These are phyloP conservation scores for Habroteleia sp. DNA, from an alignment of 2,888 invertebrate genomes.

Conservation along the genomic window DNA sequence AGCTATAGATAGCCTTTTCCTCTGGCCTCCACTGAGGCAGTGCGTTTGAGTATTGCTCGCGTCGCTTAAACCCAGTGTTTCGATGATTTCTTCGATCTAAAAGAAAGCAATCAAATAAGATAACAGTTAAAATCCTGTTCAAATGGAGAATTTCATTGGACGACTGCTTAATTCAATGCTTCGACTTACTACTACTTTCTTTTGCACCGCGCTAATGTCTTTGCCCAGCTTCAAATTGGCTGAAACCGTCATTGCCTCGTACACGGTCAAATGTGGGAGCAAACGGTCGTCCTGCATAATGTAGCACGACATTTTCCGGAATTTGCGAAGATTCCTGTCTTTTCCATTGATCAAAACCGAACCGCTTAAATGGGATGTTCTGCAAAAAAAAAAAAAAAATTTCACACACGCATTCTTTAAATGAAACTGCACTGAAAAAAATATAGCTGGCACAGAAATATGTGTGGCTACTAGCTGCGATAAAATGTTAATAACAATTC, in stretches of 20 bases:
- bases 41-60: constrained; percentile 90
- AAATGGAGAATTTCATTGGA: too few species aligned
- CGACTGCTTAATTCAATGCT: neutral
- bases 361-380: constrained; percentile 92
- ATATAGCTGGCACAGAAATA: too few species aligned
- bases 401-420: too few species aligned
- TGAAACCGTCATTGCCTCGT: constrained; percentile 95
- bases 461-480: too few species aligned
- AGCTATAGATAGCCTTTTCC: constrained; percentile 94
- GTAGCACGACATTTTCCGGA: constrained; percentile 96
- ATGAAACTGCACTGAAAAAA: too few species aligned
- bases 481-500: too few species aligned
- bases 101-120: neutral
- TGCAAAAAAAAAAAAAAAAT: constrained; percentile 78
- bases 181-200: constrained; percentile 87
- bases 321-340: constrained; percentile 91
- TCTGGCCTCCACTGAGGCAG: constrained; percentile 91
- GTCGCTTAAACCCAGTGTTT: constrained; percentile 90
- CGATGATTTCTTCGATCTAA: constrained; percentile 88
- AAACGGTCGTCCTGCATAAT: constrained; percentile 98
- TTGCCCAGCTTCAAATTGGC: constrained; percentile 95
- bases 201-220: constrained; percentile 87
- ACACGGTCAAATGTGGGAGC: constrained; percentile 93
- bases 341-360: constrained; percentile 93
- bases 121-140: too few species aligned